phyloP scores from a whole-genome alignment of 64 coral and sea anemone genomes.

The Montipora efflorescens region DNA sequence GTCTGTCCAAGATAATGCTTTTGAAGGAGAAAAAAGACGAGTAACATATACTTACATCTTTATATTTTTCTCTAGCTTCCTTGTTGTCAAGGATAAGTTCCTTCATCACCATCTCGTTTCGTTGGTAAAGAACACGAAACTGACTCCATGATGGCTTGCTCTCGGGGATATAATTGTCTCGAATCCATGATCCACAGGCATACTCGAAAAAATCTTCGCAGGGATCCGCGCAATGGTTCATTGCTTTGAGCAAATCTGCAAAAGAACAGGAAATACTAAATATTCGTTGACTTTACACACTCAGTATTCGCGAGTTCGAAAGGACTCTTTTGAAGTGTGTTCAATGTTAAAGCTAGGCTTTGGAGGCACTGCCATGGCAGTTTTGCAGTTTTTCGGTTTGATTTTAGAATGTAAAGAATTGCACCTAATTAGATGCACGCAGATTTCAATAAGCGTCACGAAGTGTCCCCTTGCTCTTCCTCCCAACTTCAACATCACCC shows the following conservation, averaged over 20 bases:
- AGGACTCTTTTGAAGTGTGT: too few relatives aligned
- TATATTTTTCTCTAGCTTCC: constrained; percentile 65
- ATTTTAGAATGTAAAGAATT: too few relatives aligned
- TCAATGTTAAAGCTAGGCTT: too few relatives aligned
- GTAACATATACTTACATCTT: constrained; percentile 42
- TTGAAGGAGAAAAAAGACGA: not conserved
- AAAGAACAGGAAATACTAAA: not conserved
- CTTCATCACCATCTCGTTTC: constrained; percentile 74
- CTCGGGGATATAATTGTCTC: constrained; percentile 76
- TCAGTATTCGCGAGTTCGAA: too few relatives aligned
- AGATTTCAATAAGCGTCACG: too few relatives aligned
- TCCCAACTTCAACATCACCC: too few relatives aligned
- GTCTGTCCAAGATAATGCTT: too few relatives aligned
- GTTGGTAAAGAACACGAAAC: constrained; percentile 68
- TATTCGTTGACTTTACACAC: too few relatives aligned
- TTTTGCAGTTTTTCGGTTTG: too few relatives aligned
- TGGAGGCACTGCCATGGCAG: too few relatives aligned
- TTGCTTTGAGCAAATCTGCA: constrained; percentile 74
- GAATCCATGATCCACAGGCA: constrained; percentile 86
- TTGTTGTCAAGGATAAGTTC: constrained; percentile 49
- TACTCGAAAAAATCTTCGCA: constrained; percentile 91
- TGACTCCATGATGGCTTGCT: constrained; percentile 82
- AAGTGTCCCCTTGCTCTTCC: too few relatives aligned
- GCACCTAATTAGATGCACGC: too few relatives aligned
- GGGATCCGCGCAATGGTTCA: constrained; percentile 72